Percentiles rank a stretch among this genome's conserved stretches.
Evolutionary conservation across 2,888 invertebrate species (phyloP).

Genomic region (Tromatobia lineatoria): DNA sequence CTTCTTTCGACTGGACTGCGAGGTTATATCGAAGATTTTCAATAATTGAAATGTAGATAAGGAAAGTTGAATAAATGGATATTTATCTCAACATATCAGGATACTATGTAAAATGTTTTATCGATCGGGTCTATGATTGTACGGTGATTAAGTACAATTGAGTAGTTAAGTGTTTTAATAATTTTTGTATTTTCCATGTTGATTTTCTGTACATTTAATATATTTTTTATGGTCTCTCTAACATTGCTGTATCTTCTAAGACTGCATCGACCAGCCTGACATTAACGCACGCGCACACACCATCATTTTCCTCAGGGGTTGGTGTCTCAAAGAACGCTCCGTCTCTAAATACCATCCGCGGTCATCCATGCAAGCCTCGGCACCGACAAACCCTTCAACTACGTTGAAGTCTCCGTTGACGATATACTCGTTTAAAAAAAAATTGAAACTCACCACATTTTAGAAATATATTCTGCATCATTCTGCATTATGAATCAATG

Average conservation of each 20-base stretch:
- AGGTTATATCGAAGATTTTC: too few species aligned
- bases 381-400: background rate
- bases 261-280: slow-evolving; percentile 67
- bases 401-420: background rate
- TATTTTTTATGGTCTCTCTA: slow-evolving; percentile 43
- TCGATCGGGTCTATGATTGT: too few species aligned
- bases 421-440: background rate
- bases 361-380: background rate
- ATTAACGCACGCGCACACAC: slow-evolving; percentile 49
- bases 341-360: slow-evolving; percentile 18
- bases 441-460: background rate
- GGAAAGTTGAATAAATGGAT: too few species aligned
- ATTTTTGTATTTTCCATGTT: slow-evolving; percentile 38
- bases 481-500: too few species aligned
- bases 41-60: too few species aligned
- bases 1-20: too few species aligned
- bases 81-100: too few species aligned
- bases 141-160: too few species aligned
- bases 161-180: too few species aligned
- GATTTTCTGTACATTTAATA: background rate
- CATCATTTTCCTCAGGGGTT: background rate
- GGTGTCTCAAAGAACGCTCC: slow-evolving; percentile 11
- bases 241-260: slow-evolving; percentile 29
- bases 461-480: background rate
- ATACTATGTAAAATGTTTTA: too few species aligned